phyloP scores from a whole-genome alignment of 2,797 vertebrate genomes.

The Sebastes wilsoni region DNA sequence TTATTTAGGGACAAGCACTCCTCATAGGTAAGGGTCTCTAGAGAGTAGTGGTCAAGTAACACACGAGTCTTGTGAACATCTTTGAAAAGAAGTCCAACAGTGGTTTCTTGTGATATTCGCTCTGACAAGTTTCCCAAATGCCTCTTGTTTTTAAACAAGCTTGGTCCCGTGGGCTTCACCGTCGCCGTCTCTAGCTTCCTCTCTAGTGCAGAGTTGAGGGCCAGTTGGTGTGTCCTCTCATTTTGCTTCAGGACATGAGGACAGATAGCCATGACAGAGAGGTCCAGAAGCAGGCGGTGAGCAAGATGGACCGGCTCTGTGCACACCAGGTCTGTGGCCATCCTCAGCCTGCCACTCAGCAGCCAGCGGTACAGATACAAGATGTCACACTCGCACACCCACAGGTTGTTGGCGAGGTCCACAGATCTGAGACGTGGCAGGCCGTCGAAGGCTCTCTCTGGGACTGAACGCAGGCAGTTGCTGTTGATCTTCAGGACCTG shows the following conservation, averaged over 20 bases:
- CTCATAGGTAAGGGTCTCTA: conserved; percentile 77
- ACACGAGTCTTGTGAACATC: conserved; percentile 8
- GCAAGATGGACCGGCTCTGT: conserved; percentile 78
- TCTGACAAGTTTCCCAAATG: not conserved
- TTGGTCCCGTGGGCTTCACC: not conserved
- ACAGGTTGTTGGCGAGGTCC: conserved; percentile 79
- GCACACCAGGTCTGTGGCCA: conserved; percentile 80
- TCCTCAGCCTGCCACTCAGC: conserved; percentile 71
- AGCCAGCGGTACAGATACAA: conserved; percentile 84
- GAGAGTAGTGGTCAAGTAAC: conserved; percentile 51
- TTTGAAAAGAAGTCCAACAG: not conserved
- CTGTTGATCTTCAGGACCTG: conserved; percentile 84
- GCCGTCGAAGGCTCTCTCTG: conserved; percentile 78
- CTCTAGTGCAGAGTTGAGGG: not conserved
- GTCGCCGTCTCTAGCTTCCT: not conserved
- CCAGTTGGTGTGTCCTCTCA: conserved; percentile 18
- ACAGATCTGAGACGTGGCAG: conserved; percentile 74
- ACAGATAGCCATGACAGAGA: conserved; percentile 79
- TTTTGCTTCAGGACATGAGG: conserved; percentile 70
- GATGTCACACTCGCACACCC: conserved; percentile 84
- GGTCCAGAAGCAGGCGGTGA: conserved; percentile 77
- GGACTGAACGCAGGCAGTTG: conserved; percentile 82
- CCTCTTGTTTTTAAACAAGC: not conserved
- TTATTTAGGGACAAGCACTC: conserved; percentile 75
- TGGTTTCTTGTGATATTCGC: conserved; percentile 1